These are phyloP conservation scores for Linurgus olivaceus DNA, from an alignment of 2,797 vertebrate genomes.

Conservation along the genomic window DNA sequence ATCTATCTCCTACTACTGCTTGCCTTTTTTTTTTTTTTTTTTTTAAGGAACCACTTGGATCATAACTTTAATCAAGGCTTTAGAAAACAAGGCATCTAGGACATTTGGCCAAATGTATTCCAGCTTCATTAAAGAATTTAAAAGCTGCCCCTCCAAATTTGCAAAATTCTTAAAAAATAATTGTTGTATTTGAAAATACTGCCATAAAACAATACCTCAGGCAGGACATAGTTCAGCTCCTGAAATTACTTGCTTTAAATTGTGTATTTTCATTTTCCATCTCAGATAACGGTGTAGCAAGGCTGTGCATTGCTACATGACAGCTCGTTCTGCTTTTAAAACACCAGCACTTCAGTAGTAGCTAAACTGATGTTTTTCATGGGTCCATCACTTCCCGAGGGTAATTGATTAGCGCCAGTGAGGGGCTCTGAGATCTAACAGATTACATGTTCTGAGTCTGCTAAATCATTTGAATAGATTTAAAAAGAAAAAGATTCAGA, in stretches of 20 bases:
- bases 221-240: not conserved
- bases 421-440: not conserved
- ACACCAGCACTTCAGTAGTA: not conserved
- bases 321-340: slow-evolving; percentile 35
- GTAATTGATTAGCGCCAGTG: not conserved
- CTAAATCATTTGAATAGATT: not conserved
- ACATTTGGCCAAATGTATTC: not conserved
- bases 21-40: too few relatives aligned
- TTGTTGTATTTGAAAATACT: not conserved
- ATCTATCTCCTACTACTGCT: not conserved
- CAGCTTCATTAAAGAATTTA: not conserved
- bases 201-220: not conserved
- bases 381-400: slow-evolving; percentile 4
- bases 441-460: not conserved
- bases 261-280: not conserved
- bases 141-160: not conserved
- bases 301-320: not conserved
- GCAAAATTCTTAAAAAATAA: not conserved
- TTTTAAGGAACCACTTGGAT: not conserved
- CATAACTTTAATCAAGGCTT: not conserved
- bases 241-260: not conserved
- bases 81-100: not conserved
- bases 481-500: not conserved
- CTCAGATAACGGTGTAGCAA: not conserved
- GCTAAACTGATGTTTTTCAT: slow-evolving; percentile 29